Conservation (phyloP, 2,113 vertebrate species). For the Saguinus imperator region DNA sequence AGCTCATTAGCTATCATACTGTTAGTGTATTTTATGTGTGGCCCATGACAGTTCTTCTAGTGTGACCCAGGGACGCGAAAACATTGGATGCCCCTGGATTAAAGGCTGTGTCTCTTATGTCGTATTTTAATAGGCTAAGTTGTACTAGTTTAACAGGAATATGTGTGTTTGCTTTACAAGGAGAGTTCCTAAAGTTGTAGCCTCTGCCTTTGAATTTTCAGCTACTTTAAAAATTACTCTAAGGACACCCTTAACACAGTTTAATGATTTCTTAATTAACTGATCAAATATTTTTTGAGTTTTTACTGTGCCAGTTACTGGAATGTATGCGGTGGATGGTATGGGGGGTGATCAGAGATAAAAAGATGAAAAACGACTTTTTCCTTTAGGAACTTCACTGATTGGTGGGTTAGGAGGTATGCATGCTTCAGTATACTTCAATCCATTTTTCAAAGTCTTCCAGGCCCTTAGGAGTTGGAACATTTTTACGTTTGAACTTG, state of each 20-base stretch:
- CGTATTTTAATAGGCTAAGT: not conserved
- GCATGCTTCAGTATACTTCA: not conserved
- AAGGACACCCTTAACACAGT: not conserved
- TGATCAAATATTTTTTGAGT: not conserved
- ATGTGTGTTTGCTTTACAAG: constrained; percentile 1
- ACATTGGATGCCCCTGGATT: too few species aligned
- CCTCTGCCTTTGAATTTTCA: constrained; percentile 31
- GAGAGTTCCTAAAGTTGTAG: not conserved
- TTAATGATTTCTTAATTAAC: not conserved
- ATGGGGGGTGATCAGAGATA: not conserved
- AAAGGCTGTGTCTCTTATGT: not conserved
- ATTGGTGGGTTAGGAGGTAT: not conserved
- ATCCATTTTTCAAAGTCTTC: not conserved
- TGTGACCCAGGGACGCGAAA: too few species aligned
- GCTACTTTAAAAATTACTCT: not conserved
- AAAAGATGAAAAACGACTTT: not conserved
- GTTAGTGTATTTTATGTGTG: too few species aligned
- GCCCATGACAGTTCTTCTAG: too few species aligned
- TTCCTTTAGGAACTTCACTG: not conserved
- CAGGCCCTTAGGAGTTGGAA: not conserved
- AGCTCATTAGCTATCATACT: too few species aligned
- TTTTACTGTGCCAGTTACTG: not conserved
- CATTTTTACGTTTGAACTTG: constrained; percentile 26
- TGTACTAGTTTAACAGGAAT: not conserved
- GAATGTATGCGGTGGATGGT: too few species aligned